phyloP scores from a whole-genome alignment of 2,113 vertebrate genomes.

The Nanger granti region DNA sequence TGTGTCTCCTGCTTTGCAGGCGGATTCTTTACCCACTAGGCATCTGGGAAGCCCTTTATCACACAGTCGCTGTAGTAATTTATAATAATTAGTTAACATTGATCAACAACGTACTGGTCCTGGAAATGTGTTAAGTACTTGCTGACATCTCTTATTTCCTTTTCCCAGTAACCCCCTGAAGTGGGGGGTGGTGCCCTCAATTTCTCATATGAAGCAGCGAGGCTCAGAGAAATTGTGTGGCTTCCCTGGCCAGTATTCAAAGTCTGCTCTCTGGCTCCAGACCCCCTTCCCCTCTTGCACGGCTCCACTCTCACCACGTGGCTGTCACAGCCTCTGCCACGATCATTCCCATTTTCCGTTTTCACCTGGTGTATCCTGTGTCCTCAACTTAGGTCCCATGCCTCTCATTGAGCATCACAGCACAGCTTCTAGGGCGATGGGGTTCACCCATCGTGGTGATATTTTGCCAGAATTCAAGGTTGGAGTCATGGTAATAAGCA shows the following conservation, averaged over 20 bases:
- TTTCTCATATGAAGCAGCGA: not conserved
- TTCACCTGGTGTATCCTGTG: accelerated
- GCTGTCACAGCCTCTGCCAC: accelerated
- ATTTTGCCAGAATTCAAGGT: no score
- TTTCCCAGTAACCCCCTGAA: no score
- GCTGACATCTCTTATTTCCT: accelerated
- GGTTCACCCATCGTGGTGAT: accelerated
- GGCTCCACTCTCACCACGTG: accelerated
- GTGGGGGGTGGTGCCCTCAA: not conserved
- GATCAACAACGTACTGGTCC: accelerated
- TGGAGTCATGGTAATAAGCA: accelerated
- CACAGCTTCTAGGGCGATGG: accelerated
- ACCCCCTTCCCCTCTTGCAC: accelerated
- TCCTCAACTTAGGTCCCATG: accelerated
- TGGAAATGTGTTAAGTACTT: not conserved
- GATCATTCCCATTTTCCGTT: accelerated
- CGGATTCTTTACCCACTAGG: not conserved
- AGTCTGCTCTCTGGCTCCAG: accelerated
- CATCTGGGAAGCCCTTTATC: not conserved
- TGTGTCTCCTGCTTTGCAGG: not conserved
- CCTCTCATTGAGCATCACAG: accelerated
- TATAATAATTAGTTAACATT: not conserved
- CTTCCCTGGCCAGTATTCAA: not conserved
- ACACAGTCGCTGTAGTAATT: not conserved
- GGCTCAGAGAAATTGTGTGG: not conserved